Evolutionary conservation across 2,113 vertebrate genomes (phyloP).

Genomic region (Nanorana parkeri): DNA sequence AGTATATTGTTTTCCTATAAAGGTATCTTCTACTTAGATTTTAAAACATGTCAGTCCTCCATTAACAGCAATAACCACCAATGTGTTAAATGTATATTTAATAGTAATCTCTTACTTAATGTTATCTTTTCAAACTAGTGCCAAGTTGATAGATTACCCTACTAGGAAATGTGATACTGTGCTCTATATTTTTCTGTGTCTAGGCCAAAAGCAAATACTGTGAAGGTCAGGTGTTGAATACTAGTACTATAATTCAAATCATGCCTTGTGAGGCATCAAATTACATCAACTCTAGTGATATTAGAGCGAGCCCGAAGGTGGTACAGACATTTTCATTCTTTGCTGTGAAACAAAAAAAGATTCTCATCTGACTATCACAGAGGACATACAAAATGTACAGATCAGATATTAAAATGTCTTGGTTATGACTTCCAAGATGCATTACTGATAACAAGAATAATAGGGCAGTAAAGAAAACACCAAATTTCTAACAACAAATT

Average conservation of each 20-base stretch:
- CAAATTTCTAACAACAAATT: no score
- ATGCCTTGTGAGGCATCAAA: slow-evolving; percentile 61
- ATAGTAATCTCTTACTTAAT: not conserved
- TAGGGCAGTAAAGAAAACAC: no score
- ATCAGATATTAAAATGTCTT: not conserved
- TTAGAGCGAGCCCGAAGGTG: slow-evolving; percentile 60
- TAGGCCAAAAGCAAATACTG: slow-evolving; percentile 58
- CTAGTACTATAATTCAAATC: slow-evolving; percentile 62
- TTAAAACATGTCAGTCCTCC: not conserved
- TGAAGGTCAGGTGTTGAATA: slow-evolving; percentile 64
- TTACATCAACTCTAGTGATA: slow-evolving; percentile 64
- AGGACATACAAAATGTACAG: slow-evolving; percentile 2
- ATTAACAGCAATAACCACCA: not conserved
- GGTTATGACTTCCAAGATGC: not conserved
- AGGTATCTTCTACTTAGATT: not conserved
- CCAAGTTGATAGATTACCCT: slow-evolving; percentile 42
- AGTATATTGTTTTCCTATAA: not conserved
- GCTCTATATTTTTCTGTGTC: slow-evolving; percentile 60
- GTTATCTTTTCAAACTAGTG: slow-evolving; percentile 44
- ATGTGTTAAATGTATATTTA: slow-evolving; percentile 3
- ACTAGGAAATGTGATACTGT: slow-evolving; percentile 36
- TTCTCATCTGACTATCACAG: slow-evolving; percentile 59
- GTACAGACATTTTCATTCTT: slow-evolving; percentile 62
- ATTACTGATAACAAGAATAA: not conserved
- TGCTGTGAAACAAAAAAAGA: slow-evolving; percentile 60